Conservation (phyloP, 1,140 invertebrate species). For the Panulirus ornatus region DNA sequence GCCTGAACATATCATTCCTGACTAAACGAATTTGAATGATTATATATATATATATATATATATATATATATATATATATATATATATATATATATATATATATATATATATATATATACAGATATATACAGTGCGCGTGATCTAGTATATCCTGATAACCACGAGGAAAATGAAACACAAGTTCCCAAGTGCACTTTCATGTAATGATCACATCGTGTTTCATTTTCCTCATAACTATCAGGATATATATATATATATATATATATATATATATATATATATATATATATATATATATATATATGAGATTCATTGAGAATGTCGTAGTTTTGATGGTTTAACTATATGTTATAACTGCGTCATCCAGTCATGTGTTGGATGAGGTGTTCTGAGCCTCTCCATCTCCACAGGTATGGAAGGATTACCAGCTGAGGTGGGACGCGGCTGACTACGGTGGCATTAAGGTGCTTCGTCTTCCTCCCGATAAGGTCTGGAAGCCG, state of each 20-base stretch:
- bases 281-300: not conserved
- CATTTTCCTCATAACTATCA: not conserved
- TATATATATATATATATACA: too few relatives aligned
- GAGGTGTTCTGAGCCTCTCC: not conserved
- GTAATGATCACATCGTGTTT: too few relatives aligned
- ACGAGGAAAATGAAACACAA: too few relatives aligned
- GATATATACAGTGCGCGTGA: not conserved
- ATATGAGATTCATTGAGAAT: not conserved
- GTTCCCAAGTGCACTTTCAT: too few relatives aligned
- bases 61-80: too few relatives aligned
- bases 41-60: too few relatives aligned
- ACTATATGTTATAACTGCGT: not conserved
- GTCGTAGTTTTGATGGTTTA: not conserved
- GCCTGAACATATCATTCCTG: too few relatives aligned
- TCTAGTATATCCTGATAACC: not conserved
- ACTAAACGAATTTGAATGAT: too few relatives aligned
- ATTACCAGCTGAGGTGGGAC: conserved; percentile 99
- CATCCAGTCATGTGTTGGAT: not conserved
- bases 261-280: not conserved
- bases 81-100: too few relatives aligned
- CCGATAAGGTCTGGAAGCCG: conserved; percentile 99
- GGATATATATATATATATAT: not conserved
- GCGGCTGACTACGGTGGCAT: conserved; percentile 99
- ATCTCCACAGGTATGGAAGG: conserved; percentile 86
- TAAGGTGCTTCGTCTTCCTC: conserved; percentile 94